Percentiles rank a stretch among this genome's conserved stretches.
phyloP scores from a whole-genome alignment of 2,888 invertebrate genomes.

The Nephrotoma appendiculata region DNA sequence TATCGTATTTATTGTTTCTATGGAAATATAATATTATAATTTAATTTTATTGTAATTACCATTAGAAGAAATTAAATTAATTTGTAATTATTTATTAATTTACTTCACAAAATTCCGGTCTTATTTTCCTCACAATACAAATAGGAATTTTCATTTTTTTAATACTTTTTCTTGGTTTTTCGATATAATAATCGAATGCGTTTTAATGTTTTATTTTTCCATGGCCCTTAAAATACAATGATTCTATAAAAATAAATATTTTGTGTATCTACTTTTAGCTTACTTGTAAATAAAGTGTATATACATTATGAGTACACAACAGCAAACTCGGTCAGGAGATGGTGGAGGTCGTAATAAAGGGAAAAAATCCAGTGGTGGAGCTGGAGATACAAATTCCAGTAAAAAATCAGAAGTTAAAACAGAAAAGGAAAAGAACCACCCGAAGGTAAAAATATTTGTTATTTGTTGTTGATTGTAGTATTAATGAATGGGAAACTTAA shows the following conservation, averaged over 20 bases:
- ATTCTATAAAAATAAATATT: not conserved
- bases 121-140: not conserved
- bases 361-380: constrained; percentile 16
- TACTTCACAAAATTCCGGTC: not conserved
- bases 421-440: constrained; percentile 43
- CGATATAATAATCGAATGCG: not conserved
- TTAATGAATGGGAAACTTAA: not conserved
- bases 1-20: not conserved
- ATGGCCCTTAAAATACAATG: not conserved
- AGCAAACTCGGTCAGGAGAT: constrained; percentile 27
- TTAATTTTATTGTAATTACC: not conserved
- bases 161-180: not conserved
- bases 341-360: constrained; percentile 28
- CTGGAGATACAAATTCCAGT: constrained; percentile 29
- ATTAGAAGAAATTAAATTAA: not conserved
- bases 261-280: constrained; percentile 19
- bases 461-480: not conserved
- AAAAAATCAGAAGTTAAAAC: constrained; percentile 42
- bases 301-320: constrained; percentile 32
- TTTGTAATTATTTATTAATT: not conserved
- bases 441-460: constrained; percentile 25
- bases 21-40: not conserved
- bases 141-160: not conserved
- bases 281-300: constrained; percentile 31
- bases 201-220: not conserved